Conservation (phyloP, 2,113 vertebrate species). For the Dendrocopos noguchii region DNA sequence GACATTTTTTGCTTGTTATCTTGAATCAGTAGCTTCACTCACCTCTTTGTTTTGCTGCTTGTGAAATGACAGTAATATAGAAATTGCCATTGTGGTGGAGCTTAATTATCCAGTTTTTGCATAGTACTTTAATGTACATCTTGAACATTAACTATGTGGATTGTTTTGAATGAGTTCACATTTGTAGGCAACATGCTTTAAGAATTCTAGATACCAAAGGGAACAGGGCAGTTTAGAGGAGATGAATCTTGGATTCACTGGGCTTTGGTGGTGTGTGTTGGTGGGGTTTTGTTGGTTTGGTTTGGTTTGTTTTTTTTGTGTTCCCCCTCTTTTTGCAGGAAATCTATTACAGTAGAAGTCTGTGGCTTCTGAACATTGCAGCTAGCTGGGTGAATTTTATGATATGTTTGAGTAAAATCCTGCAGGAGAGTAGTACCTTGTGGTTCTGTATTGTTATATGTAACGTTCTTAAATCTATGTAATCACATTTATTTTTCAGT, state of each 20-base stretch:
- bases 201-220: neutral
- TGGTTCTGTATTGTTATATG: neutral
- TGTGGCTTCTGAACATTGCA: neutral
- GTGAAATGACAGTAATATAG: neutral
- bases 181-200: neutral
- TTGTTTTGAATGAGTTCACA: neutral
- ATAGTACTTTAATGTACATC: neutral
- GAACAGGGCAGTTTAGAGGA: neutral
- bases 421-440: neutral
- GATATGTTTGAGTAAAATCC: neutral
- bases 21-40: neutral
- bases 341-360: neutral
- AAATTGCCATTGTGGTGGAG: neutral
- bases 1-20: neutral
- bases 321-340: neutral
- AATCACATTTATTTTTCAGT: conserved; percentile 3
- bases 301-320: too few relatives aligned
- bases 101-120: neutral
- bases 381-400: neutral
- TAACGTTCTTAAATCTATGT: neutral
- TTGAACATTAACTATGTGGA: neutral
- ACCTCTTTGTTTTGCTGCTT: neutral
- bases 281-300: too few relatives aligned
- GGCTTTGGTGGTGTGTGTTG: neutral
- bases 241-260: neutral